Conservation (phyloP, 2,113 vertebrate genomes). For the Sebastes fasciatus region DNA sequence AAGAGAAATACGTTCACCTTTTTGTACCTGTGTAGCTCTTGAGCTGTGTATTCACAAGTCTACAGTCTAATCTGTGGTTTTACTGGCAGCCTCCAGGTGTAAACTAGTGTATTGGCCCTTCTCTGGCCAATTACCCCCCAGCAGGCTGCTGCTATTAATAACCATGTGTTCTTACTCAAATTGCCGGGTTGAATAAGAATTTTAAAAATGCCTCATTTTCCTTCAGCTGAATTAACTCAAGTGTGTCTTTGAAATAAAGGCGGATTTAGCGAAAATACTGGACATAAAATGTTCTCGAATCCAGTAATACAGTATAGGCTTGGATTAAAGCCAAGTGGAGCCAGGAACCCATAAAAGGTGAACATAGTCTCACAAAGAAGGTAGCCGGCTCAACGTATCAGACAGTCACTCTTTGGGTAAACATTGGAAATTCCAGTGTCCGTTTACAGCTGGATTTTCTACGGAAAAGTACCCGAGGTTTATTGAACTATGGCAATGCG, state of each 20-base stretch:
- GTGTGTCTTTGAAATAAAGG: neutral
- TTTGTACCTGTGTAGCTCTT: too few relatives aligned
- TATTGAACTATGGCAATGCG: neutral
- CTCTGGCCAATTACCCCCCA: conserved; percentile 15
- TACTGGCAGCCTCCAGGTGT: conserved; percentile 27
- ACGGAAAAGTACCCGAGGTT: neutral
- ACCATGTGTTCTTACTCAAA: neutral
- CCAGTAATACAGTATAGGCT: neutral
- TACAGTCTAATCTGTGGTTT: conserved; percentile 2
- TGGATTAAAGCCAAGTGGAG: conserved; percentile 4
- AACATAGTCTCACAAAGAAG: neutral
- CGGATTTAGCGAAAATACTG: neutral
- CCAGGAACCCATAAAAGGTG: neutral
- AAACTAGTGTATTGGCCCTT: neutral
- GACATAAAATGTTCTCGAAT: neutral
- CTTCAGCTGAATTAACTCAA: neutral
- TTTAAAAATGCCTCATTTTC: neutral
- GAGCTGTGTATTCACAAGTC: neutral
- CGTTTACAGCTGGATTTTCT: neutral
- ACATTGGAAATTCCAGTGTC: neutral
- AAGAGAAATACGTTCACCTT: too few relatives aligned
- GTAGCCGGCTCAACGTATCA: neutral
- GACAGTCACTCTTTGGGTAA: conserved; percentile 1
- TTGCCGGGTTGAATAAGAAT: neutral
- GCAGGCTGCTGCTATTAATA: conserved; percentile 1